Percentiles rank a stretch among this genome's conserved stretches.
Conservation (phyloP, 2,797 vertebrate genomes). For the Sebastes vulpes region DNA sequence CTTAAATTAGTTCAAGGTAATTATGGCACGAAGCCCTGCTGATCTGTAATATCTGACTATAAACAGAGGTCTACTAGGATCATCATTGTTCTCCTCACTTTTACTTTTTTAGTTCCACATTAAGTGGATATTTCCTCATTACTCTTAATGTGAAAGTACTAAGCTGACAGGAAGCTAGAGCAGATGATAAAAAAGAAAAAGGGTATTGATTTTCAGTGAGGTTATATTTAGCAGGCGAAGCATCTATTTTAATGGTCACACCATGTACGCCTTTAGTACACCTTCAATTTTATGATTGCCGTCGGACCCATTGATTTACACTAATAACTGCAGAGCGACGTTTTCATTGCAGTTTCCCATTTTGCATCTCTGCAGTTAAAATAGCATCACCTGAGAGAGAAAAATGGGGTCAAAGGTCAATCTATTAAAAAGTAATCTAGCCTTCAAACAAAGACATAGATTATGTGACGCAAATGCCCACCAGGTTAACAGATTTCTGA, state of each 20-base stretch:
- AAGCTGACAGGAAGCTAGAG: neutral
- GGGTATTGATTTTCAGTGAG: neutral
- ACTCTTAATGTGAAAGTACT: neutral
- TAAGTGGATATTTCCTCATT: neutral
- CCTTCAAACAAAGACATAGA: neutral
- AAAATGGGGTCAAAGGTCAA: slow-evolving; percentile 1
- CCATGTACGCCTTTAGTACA: neutral
- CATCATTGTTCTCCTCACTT: neutral
- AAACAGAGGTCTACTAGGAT: neutral
- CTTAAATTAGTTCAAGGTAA: slow-evolving; percentile 1
- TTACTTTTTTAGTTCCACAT: neutral
- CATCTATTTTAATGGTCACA: neutral
- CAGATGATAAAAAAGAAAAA: neutral
- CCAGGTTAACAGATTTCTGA: neutral
- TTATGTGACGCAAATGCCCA: neutral
- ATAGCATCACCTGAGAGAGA: neutral
- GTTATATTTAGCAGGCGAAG: neutral
- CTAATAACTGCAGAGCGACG: neutral
- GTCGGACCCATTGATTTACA: slow-evolving; percentile 14
- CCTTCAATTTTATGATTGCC: neutral
- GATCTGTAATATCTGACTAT: neutral
- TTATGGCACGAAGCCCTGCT: slow-evolving; percentile 11
- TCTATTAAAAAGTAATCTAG: neutral
- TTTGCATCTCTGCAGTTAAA: neutral
- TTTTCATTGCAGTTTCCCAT: neutral